Percentiles rank a stretch among this genome's conserved stretches.
Evolutionary conservation across 2,797 vertebrate genomes (phyloP).

Genomic region (Megalops cyprinoides): DNA sequence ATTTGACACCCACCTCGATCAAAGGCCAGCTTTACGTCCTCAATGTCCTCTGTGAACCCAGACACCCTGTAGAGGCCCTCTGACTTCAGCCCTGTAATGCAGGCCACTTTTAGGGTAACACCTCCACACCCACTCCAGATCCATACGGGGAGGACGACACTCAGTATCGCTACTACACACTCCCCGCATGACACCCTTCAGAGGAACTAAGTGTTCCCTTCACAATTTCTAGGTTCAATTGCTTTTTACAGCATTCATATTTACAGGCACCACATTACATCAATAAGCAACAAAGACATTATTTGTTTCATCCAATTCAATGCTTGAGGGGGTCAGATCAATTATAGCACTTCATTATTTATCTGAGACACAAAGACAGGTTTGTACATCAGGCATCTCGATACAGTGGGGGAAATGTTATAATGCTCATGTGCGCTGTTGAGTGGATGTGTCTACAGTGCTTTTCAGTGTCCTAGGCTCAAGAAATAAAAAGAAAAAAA

Average conservation of each 20-base stretch:
- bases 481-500: too few relatives aligned
- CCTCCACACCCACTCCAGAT: not conserved
- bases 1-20: slow-evolving; percentile 71
- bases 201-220: slow-evolving; percentile 7
- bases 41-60: slow-evolving; percentile 82
- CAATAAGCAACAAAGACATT: not conserved
- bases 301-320: slow-evolving; percentile 3
- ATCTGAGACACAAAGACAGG: not conserved
- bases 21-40: slow-evolving; percentile 83
- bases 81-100: slow-evolving; percentile 73
- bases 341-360: not conserved
- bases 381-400: not conserved
- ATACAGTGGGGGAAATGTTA: not conserved
- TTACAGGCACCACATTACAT: not conserved
- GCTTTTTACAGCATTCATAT: slow-evolving; percentile 1
- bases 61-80: slow-evolving; percentile 83
- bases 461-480: not conserved
- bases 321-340: not conserved
- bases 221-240: not conserved
- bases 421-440: not conserved
- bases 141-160: not conserved
- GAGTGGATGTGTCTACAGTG: not conserved
- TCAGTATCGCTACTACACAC: not conserved
- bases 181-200: not conserved
- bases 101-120: not conserved